Conservation (phyloP, 2,888 invertebrate species). For the Lydus trimaculatus region DNA sequence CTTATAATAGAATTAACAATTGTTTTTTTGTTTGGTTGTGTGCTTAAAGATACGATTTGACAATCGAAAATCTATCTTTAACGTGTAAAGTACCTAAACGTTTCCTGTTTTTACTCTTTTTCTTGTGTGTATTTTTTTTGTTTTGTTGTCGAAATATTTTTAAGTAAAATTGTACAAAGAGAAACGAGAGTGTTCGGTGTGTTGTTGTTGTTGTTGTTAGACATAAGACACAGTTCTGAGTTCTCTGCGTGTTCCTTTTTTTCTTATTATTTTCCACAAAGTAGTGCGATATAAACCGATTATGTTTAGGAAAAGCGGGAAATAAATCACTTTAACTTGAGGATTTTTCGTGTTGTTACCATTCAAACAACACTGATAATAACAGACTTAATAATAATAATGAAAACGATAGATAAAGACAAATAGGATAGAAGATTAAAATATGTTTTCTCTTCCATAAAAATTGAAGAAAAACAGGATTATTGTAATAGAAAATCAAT, state of each 20-base stretch:
- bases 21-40: neutral
- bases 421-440: neutral
- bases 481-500: too few species aligned
- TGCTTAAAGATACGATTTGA: too few species aligned
- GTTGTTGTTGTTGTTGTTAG: too few species aligned
- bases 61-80: too few species aligned
- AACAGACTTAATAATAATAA: neutral
- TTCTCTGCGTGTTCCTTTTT: conserved; percentile 34
- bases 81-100: too few species aligned
- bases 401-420: too few species aligned
- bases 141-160: neutral
- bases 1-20: neutral
- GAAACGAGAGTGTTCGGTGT: too few species aligned
- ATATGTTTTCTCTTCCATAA: neutral
- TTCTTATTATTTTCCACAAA: too few species aligned
- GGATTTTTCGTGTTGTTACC: conserved; percentile 43
- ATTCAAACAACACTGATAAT: conserved; percentile 31
- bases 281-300: conserved; percentile 50
- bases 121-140: neutral
- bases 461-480: neutral
- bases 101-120: too few species aligned
- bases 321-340: conserved; percentile 42
- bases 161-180: neutral
- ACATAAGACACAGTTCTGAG: conserved; percentile 25
- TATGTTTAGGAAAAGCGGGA: conserved; percentile 40